Conservation (phyloP, 2,113 vertebrate species). For the Thalassoma bifasciatum region DNA sequence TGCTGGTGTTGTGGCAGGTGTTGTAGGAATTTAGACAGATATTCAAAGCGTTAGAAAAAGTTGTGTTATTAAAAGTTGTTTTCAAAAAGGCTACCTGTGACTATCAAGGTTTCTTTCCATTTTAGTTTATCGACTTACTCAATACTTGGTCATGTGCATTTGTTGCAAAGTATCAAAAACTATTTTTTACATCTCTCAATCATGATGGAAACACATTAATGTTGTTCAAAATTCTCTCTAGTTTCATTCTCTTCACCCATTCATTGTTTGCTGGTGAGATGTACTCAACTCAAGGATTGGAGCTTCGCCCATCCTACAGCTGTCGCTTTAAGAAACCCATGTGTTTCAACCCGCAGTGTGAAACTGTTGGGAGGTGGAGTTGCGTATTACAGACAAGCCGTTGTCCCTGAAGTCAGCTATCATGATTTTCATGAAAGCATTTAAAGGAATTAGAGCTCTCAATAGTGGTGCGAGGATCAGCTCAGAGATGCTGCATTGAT, state of each 20-base stretch:
- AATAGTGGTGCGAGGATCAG: constrained; percentile 35
- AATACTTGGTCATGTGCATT: not conserved
- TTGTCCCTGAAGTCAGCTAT: not conserved
- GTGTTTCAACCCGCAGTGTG: constrained; percentile 32
- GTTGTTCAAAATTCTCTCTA: not conserved
- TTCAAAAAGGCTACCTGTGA: too few species aligned
- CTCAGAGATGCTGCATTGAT: constrained; percentile 57
- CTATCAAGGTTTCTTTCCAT: not conserved
- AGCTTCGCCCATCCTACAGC: not conserved
- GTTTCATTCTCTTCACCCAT: not conserved
- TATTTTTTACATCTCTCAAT: not conserved
- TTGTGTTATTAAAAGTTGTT: too few species aligned
- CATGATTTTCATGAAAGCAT: not conserved
- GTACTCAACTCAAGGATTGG: not conserved
- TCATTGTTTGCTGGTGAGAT: constrained; percentile 4
- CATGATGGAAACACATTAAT: not conserved
- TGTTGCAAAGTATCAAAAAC: not conserved
- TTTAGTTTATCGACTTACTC: not conserved
- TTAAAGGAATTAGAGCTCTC: not conserved
- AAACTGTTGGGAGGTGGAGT: constrained; percentile 17
- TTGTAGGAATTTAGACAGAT: not conserved
- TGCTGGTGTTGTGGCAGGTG: not conserved
- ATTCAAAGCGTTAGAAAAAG: not conserved
- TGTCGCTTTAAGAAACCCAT: constrained; percentile 73
- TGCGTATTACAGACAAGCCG: not conserved